Evolutionary conservation across 1,140 invertebrate genomes (phyloP).

Genomic region (Eurosta solidaginis): DNA sequence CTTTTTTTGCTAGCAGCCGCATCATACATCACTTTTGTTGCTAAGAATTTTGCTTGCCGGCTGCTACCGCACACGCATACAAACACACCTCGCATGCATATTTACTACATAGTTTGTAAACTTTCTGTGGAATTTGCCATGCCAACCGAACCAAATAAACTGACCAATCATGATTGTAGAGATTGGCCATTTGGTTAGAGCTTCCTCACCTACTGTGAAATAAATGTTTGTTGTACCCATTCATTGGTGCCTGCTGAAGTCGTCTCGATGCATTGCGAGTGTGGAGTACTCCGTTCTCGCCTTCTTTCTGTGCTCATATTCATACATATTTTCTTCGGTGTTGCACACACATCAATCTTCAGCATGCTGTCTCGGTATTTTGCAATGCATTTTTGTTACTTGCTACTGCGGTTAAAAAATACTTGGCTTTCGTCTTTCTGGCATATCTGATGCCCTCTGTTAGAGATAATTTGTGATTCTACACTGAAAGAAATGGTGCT

Average conservation of each 20-base stretch:
- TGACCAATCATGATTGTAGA: neutral
- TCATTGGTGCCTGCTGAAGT: neutral
- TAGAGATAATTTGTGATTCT: neutral
- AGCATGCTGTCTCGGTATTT: neutral
- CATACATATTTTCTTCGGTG: neutral
- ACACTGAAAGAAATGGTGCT: too few species aligned
- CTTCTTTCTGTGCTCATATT: neutral
- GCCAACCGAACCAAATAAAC: neutral
- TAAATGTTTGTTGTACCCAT: neutral
- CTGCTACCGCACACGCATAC: too few species aligned
- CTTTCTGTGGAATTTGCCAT: conserved; percentile 21
- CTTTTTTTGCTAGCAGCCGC: neutral
- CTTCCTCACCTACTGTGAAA: neutral
- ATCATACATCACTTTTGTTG: neutral
- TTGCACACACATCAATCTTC: conserved; percentile 10
- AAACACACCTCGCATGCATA: too few species aligned
- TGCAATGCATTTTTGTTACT: neutral
- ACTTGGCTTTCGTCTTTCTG: neutral
- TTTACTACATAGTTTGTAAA: conserved; percentile 16
- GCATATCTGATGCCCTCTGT: neutral
- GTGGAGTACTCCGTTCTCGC: neutral
- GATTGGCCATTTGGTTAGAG: neutral
- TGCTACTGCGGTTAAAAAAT: neutral
- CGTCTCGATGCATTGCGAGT: neutral
- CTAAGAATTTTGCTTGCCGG: conserved; percentile 3